phyloP scores from a whole-genome alignment of 1,140 invertebrate genomes.

The Pollicipes pollicipes region DNA sequence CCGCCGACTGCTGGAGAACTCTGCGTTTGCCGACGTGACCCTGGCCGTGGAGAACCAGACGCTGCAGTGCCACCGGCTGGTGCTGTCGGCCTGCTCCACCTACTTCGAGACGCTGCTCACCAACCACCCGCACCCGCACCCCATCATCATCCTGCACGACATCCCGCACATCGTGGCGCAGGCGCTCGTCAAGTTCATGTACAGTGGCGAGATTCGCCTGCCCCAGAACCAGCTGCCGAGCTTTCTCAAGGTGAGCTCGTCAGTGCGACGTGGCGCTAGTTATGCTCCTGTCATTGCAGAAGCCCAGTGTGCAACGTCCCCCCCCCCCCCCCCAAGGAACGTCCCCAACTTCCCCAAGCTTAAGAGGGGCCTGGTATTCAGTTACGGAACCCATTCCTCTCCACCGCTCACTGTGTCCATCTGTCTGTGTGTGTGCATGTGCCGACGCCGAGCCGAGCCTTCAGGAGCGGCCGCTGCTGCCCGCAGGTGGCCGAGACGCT shows the following conservation, averaged over 20 bases:
- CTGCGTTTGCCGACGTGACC: conserved; percentile 23
- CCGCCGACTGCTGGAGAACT: conserved; percentile 20
- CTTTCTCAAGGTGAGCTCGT: conserved; percentile 5
- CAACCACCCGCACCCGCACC: conserved; percentile 69
- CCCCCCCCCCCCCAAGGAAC: no score
- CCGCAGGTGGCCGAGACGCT: conserved; percentile 23
- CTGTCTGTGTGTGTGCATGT: no score
- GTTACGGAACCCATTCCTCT: no score
- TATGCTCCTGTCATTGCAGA: no score
- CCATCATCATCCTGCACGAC: conserved; percentile 66
- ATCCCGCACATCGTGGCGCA: conserved; percentile 64
- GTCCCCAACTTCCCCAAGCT: no score
- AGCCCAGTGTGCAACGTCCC: no score
- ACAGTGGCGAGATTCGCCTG: conserved; percentile 66
- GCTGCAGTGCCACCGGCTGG: conserved; percentile 23
- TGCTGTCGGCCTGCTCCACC: conserved; percentile 60
- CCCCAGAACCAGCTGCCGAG: neutral
- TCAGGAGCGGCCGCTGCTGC: no score
- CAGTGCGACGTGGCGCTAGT: no score
- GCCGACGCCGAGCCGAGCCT: no score
- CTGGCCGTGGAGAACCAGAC: neutral
- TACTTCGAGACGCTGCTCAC: conserved; percentile 73
- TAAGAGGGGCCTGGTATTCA: no score
- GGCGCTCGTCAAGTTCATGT: conserved; percentile 82
- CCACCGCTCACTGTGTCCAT: no score